Percentiles rank a stretch among this genome's conserved stretches.
These are phyloP conservation scores for Microtus richardsoni DNA, from an alignment of 2,113 vertebrate genomes.

Conservation along the genomic window DNA sequence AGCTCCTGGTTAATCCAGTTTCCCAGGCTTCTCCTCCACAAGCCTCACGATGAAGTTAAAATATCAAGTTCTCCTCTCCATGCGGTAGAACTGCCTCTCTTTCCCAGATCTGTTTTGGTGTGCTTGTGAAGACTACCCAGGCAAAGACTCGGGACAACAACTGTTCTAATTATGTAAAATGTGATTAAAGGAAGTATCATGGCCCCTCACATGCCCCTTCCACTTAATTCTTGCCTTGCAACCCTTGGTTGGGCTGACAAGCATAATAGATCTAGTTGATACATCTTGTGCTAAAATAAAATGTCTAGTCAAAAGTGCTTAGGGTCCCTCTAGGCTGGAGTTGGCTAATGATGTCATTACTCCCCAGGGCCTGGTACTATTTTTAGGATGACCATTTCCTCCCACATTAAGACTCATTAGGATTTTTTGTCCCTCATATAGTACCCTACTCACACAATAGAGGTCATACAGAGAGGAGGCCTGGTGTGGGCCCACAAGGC, in stretches of 20 bases:
- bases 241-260: conserved; percentile 80
- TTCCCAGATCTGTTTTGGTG: conserved; percentile 61
- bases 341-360: conserved; percentile 73
- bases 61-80: accelerated
- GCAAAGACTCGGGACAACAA: conserved; percentile 77
- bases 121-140: conserved; percentile 71
- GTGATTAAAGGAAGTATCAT: conserved; percentile 79
- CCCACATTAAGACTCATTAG: conserved; percentile 74
- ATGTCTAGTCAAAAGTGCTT: conserved; percentile 81
- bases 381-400: conserved; percentile 79
- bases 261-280: conserved; percentile 80
- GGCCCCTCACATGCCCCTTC: conserved; percentile 63
- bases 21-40: neutral
- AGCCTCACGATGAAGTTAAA: conserved; percentile 13
- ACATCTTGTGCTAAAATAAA: conserved; percentile 76
- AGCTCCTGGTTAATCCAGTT: conserved; percentile 6
- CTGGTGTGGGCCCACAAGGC: neutral
- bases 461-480: conserved; percentile 65
- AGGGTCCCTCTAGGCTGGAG: conserved; percentile 71
- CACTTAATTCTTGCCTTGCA: conserved; percentile 77
- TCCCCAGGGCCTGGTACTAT: conserved; percentile 43
- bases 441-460: conserved; percentile 69
- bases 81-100: conserved; percentile 52
- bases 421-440: conserved; percentile 6
- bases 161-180: conserved; percentile 79